A percentile compares a stretch with the other conserved stretches of the same genome.
These are phyloP conservation scores for Onychostruthus taczanowskii DNA, from an alignment of 2,113 vertebrate genomes.

Conservation along the genomic window DNA sequence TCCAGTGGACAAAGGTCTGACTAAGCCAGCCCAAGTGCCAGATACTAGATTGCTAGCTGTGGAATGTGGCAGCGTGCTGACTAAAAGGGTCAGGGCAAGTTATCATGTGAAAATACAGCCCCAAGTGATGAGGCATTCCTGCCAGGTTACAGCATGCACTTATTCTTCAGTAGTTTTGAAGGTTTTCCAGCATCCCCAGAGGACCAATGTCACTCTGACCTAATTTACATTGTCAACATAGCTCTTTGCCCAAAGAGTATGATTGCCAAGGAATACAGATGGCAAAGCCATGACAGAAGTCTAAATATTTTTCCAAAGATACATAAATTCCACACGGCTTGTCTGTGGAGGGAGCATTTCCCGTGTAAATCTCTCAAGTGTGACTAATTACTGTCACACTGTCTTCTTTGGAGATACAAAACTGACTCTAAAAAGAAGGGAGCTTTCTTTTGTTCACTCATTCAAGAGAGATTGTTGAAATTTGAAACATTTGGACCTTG, in stretches of 20 bases:
- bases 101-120: not conserved
- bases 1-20: not conserved
- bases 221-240: not conserved
- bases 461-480: not conserved
- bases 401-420: not conserved
- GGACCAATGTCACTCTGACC: not conserved
- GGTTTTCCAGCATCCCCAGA: not conserved
- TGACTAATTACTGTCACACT: not conserved
- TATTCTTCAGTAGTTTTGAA: not conserved
- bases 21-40: not conserved
- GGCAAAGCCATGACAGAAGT: slow-evolving; percentile 20
- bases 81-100: not conserved
- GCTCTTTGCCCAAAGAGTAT: not conserved
- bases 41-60: not conserved
- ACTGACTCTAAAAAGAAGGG: not conserved
- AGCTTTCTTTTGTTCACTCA: not conserved
- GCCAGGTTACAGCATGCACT: not conserved
- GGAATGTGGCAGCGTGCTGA: not conserved
- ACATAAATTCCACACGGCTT: not conserved
- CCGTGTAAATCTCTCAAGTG: not conserved
- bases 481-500: not conserved
- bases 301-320: slow-evolving; percentile 43
- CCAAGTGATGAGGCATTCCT: not conserved
- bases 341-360: not conserved
- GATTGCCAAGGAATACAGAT: slow-evolving; percentile 8